A percentile compares a stretch with the other conserved stretches of the same genome.
Conservation (phyloP, 1,140 invertebrate genomes). For the Teleogryllus occipitalis region DNA sequence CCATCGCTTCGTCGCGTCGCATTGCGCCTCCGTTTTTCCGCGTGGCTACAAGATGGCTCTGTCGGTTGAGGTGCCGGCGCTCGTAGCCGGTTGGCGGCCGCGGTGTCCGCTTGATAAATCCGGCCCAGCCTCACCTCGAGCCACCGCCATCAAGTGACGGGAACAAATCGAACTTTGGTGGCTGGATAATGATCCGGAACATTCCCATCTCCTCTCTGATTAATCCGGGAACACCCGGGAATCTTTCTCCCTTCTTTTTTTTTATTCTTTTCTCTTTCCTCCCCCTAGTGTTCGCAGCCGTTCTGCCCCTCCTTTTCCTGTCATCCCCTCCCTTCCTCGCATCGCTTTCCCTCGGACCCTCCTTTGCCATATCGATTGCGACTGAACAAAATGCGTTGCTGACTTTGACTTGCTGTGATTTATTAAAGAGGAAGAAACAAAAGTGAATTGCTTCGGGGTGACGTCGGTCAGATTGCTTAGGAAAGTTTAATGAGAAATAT, state of each 20-base stretch:
- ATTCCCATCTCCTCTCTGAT: conserved; percentile 20
- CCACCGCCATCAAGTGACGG: conserved; percentile 2
- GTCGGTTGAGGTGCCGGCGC: neutral
- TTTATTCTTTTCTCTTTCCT: neutral
- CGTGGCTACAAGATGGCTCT: neutral
- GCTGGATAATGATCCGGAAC: conserved; percentile 19
- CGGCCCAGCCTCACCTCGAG: neutral
- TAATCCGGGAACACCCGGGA: conserved; percentile 13
- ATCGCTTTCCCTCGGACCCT: neutral
- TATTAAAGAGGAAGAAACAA: conserved; percentile 5
- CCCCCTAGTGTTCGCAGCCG: neutral
- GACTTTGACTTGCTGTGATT: neutral
- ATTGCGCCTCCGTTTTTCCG: neutral
- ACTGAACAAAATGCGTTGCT: conserved; percentile 1
- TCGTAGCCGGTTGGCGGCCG: no score
- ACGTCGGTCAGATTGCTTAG: neutral
- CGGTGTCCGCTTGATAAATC: conserved; percentile 16
- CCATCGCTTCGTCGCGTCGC: no score
- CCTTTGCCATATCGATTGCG: neutral
- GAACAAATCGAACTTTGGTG: conserved; percentile 21
- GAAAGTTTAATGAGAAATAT: conserved; percentile 2
- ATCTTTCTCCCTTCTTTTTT: neutral
- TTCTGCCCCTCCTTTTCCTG: neutral
- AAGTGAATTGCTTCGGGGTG: neutral
- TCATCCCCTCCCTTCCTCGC: neutral